Evolutionary conservation across 2,797 vertebrate species (phyloP), one percentile per base, ranked within the genome.

Genomic region (Halcyon chelicuti): DNA sequence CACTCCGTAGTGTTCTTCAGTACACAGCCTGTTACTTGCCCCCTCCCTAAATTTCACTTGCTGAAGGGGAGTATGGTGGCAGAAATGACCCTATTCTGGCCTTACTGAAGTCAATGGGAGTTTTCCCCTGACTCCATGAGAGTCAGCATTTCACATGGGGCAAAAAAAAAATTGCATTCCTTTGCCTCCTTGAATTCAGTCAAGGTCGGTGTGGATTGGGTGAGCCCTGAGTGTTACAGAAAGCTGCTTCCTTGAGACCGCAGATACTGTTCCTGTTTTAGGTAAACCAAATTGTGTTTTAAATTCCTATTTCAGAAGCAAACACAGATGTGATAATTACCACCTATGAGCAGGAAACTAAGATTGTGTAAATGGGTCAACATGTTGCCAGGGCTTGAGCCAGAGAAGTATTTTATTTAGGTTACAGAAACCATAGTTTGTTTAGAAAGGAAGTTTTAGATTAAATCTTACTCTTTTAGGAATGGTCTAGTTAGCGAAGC

Each of bases 271-370:
- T 61, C n/a, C 5, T 58, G 23, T 80, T 94, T 91, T 65, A 85
- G 44, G 33, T 77, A 80, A 91, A 89, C 40, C 9, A 84, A 86
- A 54, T 9, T 63, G 85, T 80, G 68, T 90, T 90, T 85, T 71
- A 61, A 86, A 80, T 86, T 86, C 87, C 79, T 75, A 63, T 88
- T 96, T 94, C 75, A 79, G 93, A 90, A 96, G 58, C 51, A 89
- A 89, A 76, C 74, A 55, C 74, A 83, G 92, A 88, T 94, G 94
- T 92, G 76, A 55, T 78, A 94, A 94, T 94, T 88, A 68, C 76
- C 51, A 62, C 54, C 83, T 81, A 42, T 54, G 51, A 91, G 63
- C 68, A 78, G 87, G 75, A 94, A 93, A 74, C 29, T 29, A 67
- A 57, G 87, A 52, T 35, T 63, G 63, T 92, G 84, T 91, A 89